These are phyloP conservation scores for Apis mellifera DNA, from an alignment of 1,140 invertebrate species.

Conservation along the genomic window Amel_HAv3.1 CM009938.2:6587501-6588000, in stretches of 20 bases:
- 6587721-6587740: neutral
- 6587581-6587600: conserved; percentile 54
- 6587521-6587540: neutral
- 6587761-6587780: conserved; percentile 36
- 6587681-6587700: neutral
- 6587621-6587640: neutral
- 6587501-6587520: neutral
- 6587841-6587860: conserved; percentile 38
- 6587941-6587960: conserved; percentile 35
- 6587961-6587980: conserved; percentile 9
- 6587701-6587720: conserved; percentile 3
- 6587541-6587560: conserved; percentile 4
- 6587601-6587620: conserved; percentile 15
- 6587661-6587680: too few species aligned
- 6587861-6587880: conserved; percentile 11
- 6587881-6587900: neutral
- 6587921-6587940: conserved; percentile 33
- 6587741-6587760: neutral
- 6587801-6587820: conserved; percentile 48
- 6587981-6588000: conserved; percentile 23
- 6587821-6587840: conserved; percentile 61
- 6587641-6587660: neutral
- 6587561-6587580: conserved; percentile 49
- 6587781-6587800: conserved; percentile 28
- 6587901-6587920: conserved; percentile 21